These are phyloP conservation scores for Tuta absoluta DNA, from an alignment of 2,888 invertebrate species.

Conservation along the genomic window DNA sequence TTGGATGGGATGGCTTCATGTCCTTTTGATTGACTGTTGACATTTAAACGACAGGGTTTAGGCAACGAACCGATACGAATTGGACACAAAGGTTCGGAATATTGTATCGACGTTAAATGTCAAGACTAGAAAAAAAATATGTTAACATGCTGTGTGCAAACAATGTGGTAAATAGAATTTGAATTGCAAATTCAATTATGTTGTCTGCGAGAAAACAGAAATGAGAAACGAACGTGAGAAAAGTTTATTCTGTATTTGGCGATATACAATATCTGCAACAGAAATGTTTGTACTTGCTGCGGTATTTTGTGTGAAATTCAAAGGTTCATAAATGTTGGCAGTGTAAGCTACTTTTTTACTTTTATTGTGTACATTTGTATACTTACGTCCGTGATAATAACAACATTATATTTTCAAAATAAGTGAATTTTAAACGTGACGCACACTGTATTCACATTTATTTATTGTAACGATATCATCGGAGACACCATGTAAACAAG, in stretches of 20 bases:
- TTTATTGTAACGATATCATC: no score
- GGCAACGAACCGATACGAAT: slow-evolving; percentile 31
- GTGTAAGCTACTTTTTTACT: no score
- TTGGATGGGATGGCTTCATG: slow-evolving; percentile 50
- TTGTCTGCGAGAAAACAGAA: neutral
- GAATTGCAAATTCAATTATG: neutral
- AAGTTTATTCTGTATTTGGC: neutral
- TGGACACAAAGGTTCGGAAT: slow-evolving; percentile 27
- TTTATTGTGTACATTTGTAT: no score
- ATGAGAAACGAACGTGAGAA: neutral
- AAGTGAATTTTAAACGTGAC: no score
- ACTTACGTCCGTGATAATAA: no score
- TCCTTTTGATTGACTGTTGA: slow-evolving; percentile 69
- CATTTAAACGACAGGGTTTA: slow-evolving; percentile 49
- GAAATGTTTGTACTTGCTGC: no score
- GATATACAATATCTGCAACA: no score
- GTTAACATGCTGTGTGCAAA: slow-evolving; percentile 4
- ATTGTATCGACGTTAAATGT: slow-evolving; percentile 25
- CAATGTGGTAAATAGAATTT: neutral
- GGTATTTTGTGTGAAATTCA: no score
- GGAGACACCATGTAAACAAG: no score
- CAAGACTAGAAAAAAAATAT: slow-evolving; percentile 21
- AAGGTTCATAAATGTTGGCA: no score
- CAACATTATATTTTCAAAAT: no score
- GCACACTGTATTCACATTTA: no score